Evolutionary conservation across 2,113 vertebrate species (phyloP), one percentile per base, ranked within the genome.

Genomic region (Proterorhinus semilunaris): DNA sequence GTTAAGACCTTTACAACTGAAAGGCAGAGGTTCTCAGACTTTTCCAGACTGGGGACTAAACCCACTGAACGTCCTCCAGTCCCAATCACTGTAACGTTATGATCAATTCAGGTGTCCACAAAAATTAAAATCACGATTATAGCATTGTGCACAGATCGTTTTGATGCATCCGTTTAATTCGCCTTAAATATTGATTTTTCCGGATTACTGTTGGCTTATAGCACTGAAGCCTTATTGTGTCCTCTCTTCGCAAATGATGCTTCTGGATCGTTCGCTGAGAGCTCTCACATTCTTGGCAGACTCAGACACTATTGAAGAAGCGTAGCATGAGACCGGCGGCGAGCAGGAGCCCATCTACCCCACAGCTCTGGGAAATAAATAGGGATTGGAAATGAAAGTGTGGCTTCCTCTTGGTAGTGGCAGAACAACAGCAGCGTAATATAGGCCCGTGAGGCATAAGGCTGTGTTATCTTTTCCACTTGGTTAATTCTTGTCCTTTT

Each of bases 351-450:
- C 67, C 65, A 72, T 80, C 88, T 73, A 66, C 75, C 36, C 75
- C 68, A 75, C 44, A 15, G 80, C 71, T 87, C 69, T 71, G 78
- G 85, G 83, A 85, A 83, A 87, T 80, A 80, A 84, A 86, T 81
- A 83, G 72, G 77, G 66, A 68, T 66, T 53, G 48, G 76, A 71
- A 75, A 81, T 89, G 81, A 76, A 86, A 74, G 75, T 77, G 76
- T 75, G 79, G 63, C 79, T 81, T 71, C 73, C 75, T 75, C 55
- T 51, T 10, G 54, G 76, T 82, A 67, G 78, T 79, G 75, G 76
- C 82, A 70, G 76, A 81, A 69, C 74, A 77, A 74, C 66, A 74
- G 54, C 69, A 43, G 12, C 73, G 82, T 71, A 53, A 75, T 71
- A 70, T 66, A 83, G 59, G 27, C 10, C 13, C 45, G 46, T 43